These are phyloP conservation scores for Frankliniella fusca DNA, from an alignment of 2,888 invertebrate species.

Conservation along the genomic window DNA sequence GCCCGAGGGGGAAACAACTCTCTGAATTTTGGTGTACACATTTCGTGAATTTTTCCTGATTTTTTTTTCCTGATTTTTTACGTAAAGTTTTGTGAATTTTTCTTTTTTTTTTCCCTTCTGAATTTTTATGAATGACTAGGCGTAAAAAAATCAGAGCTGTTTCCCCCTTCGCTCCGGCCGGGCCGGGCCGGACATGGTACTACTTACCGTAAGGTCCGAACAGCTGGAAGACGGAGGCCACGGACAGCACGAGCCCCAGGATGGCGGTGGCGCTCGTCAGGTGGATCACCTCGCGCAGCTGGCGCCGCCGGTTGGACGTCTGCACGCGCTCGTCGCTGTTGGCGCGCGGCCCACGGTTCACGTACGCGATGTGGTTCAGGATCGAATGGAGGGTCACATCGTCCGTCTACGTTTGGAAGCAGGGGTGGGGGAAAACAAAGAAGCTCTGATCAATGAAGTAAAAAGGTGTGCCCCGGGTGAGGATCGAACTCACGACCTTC, in stretches of 20 bases:
- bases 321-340: constrained; percentile 34
- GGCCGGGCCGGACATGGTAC: constrained; percentile 36
- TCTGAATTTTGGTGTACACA: no score
- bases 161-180: no score
- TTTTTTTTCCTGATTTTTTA: no score
- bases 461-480: not conserved
- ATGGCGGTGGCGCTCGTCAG: constrained; percentile 53
- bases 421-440: not conserved
- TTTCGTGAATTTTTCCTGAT: no score
- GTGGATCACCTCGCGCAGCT: constrained; percentile 52
- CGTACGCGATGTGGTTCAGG: constrained; percentile 54
- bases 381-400: constrained; percentile 53
- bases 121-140: no score
- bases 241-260: constrained; percentile 52
- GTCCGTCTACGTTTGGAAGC: constrained; percentile 44
- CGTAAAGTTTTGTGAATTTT: no score
- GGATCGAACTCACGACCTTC: constrained; percentile 6
- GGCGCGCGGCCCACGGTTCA: constrained; percentile 48
- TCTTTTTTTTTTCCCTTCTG: no score
- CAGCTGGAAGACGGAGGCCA: constrained; percentile 51
- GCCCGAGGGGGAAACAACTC: no score
- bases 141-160: no score
- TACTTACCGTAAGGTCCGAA: constrained; percentile 52
- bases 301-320: constrained; percentile 44
- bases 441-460: not conserved